Base-by-base conservation (phyloP, 2,797 vertebrate genomes). In the Brachyalestes nurse region DNA sequence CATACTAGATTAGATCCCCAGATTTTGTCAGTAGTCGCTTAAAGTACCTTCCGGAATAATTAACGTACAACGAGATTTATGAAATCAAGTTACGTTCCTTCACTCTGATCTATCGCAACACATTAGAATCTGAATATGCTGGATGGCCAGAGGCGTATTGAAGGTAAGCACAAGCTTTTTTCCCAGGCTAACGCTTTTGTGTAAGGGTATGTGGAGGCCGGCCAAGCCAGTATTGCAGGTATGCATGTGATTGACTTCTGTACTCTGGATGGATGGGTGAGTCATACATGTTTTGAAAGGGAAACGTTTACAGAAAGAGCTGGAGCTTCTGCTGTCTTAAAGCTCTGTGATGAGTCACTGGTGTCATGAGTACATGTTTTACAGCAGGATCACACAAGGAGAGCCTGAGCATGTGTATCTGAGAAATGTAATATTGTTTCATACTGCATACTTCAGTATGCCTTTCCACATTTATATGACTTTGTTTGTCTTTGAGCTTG, bases 261-360 rank as follows among this genome's bases (percentile, higher is more conserved):
- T 72, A 42, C 38, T 78, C 5, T 77, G 75, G 49, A 40, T 69
- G 65, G 47, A 60, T 53, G 73, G 19, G 38, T 84, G 81, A 81
- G 79, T 83, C 83, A 85, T 77, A 28, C 21, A 58, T 10, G 5
- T 25, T 75, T 70, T 57, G 38, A 49, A 85, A 83, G 76, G 72
- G 75, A 84, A 80, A 80, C 42, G 10, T 73, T 71, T 65, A 58
- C 47, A 75, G 66, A 62, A 82, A 67, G 62, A 71, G 58, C 47
- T 57, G 53, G 34, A 80, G 73, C 21, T 71, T 72, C 61, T 45
- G 57, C 72, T 72, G 75, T 78, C 61, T 64, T 73, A 58, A 73
- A 73, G 74, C 49, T 79, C 53, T 72, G 53, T 40, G n/a, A 38
- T 81, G 83, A 86, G 64, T 86, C 75, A 86, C 73, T 71, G 16